Percentiles rank a stretch among this genome's conserved stretches.
Evolutionary conservation across 2,797 vertebrate genomes (phyloP).

Genomic region (Takifugu ocellatus): DNA sequence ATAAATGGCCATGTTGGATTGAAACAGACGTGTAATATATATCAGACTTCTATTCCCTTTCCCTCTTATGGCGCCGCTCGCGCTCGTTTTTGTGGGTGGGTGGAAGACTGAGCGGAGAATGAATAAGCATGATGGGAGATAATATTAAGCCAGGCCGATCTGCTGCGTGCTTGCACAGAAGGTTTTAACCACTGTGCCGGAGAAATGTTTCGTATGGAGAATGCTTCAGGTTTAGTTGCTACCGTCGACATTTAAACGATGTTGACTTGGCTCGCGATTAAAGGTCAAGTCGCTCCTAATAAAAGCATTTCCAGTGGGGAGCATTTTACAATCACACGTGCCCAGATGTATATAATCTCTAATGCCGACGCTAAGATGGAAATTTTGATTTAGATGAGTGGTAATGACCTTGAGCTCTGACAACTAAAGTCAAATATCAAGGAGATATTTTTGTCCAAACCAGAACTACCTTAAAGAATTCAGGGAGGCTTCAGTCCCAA

Average conservation of each 20-base stretch:
- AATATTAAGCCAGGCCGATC: constrained; percentile 25
- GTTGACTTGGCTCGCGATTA: background rate
- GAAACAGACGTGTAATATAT: constrained; percentile 83
- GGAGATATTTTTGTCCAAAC: too few species aligned
- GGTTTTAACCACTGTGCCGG: background rate
- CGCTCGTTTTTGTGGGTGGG: constrained; percentile 14
- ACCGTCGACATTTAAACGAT: background rate
- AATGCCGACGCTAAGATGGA: too few species aligned
- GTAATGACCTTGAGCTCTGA: too few species aligned
- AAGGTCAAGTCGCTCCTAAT: background rate
- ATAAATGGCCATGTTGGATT: constrained; percentile 79
- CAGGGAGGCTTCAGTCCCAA: too few species aligned
- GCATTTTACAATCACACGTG: background rate
- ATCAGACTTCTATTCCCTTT: constrained; percentile 74
- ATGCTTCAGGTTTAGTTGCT: background rate
- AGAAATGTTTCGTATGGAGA: too few species aligned
- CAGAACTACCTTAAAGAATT: too few species aligned
- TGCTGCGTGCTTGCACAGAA: constrained; percentile 5
- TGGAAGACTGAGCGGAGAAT: constrained; percentile 15
- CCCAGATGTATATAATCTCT: background rate
- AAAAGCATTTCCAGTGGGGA: background rate
- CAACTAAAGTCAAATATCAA: too few species aligned
- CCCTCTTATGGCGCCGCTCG: constrained; percentile 22
- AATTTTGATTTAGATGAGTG: too few species aligned
- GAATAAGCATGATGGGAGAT: constrained; percentile 29